Base-by-base conservation (phyloP, 2,113 vertebrate genomes). In the Neotoma lepida region DNA sequence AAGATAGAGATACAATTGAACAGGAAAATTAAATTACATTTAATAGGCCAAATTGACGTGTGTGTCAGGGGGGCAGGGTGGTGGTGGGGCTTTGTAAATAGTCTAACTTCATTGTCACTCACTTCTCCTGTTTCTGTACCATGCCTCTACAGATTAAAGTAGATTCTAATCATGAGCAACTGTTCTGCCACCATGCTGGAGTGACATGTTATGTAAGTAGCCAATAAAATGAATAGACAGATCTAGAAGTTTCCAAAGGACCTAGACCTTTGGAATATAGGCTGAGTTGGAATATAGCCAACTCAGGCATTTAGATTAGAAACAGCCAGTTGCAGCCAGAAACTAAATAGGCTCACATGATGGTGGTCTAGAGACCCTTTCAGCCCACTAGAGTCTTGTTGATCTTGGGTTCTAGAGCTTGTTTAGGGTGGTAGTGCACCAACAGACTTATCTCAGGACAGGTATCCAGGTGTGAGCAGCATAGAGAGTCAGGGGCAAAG, bases 11-110 rank as follows among this genome's bases (percentile, higher is more conserved):
- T 87, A 93, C 84, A 91, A 95, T 35, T 93, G 84, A 96, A 90
- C 46, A 78, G 28, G 78, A 86, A 87, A 95, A 96, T 94, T 64
- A 95, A 95, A 96, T 96, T 70, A 97, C 96, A 22, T 87, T 76
- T 91, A 97, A 91, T 63, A 95, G 49, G 30, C 58, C 71, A 91
- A 88, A 94, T 49, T 86, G 68, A 86, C 70, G 77, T 74, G 12
- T 85, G 82, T 86, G 30, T 86, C 61, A 66, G 14, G 49, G 26
- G 46, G 44, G 15, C 39, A 30, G 24, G 56, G 51, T 3, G 24
- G 80, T 41, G 56, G 56, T 51, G n/a, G 58, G 30, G 58, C 84
- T 95, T 95, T 1, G 2, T 92, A 86, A 81, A 90, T 89, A 68
- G 64, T 46, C 35, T 88, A 81, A 81, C 46, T 73, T 95, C 73